Base-by-base conservation (phyloP, 2,888 invertebrate species). In the Brachyptera risi region DNA sequence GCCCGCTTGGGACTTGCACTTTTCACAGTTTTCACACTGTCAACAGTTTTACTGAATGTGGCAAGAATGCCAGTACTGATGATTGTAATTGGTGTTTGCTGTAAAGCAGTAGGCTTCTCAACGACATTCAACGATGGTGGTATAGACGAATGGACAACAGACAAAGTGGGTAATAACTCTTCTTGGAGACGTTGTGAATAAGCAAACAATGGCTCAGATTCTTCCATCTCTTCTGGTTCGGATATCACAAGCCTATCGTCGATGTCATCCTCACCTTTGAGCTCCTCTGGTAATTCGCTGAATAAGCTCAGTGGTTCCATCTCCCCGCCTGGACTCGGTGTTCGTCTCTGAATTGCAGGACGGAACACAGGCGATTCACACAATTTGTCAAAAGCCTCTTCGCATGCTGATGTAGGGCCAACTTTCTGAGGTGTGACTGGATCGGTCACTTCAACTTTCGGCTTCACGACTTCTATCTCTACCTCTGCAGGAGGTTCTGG, bases 141-240 rank as follows among this genome's bases (percentile, higher is more conserved):
- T 77, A 0, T 31, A 11, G 21, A 77, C 78, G 2, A 77, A 79
- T 50, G n/a, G n/a, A n/a, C n/a, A n/a, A n/a, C n/a, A n/a, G n/a
- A 78, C 76, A 40, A 79, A 26, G 81, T 80, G 1, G 82, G 79
- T 67, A 85, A 82, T 0, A 83, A 78, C 66, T 84, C 65, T 51
- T 66, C 66, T 40, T 66, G 63, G 31, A 60, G 49, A n/a, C 63
- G 61, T 63, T 83, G 82, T 49, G 82, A 81, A 61, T 82, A 75
- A 1, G 82, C 80, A 69, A 85, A 85, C 0, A 82, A 69, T 23
- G 69, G 71, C 2, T 72, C 65, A 26, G 78, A 80, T 66, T 83
- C 83, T 68, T 83, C 83, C 1, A 82, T 80, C 65, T 84, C 80
- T 37, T 83, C 86, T 42, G 82, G 81, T 54, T 86, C 85, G 9